Evolutionary conservation across 2,797 vertebrate genomes (phyloP).

Genomic region (Margarornis squamiger): DNA sequence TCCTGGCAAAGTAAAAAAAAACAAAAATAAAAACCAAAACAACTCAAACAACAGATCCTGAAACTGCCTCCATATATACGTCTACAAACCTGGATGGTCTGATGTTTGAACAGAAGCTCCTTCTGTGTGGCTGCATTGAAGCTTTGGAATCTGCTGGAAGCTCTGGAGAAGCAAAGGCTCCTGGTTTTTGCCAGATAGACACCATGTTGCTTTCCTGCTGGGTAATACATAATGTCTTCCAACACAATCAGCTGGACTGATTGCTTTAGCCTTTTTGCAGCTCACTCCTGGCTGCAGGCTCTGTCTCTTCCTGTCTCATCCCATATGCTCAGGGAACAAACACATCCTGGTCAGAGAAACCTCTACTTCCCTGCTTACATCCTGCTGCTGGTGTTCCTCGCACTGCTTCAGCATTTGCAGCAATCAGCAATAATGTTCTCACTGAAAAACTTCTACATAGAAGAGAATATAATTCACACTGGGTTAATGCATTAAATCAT

Average conservation of each 20-base stretch:
- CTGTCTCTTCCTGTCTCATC: neutral
- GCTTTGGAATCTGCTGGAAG: neutral
- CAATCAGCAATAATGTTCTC: neutral
- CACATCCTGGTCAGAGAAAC: fast-evolving
- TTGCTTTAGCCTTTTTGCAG: neutral
- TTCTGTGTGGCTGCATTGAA: neutral
- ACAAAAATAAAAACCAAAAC: too few relatives aligned
- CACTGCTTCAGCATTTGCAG: fast-evolving
- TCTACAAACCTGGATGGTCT: neutral
- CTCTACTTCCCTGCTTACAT: neutral
- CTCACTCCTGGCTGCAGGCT: fast-evolving
- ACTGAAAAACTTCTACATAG: neutral
- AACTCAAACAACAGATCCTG: neutral
- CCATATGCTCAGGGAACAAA: fast-evolving
- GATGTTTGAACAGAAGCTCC: neutral
- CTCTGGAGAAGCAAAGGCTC: too few relatives aligned
- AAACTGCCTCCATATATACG: neutral
- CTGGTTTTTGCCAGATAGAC: neutral
- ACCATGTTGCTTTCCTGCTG: neutral
- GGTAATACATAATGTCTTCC: neutral
- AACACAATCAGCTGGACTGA: neutral
- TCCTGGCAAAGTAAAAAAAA: neutral
- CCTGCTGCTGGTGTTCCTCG: neutral
- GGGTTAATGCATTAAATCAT: neutral
- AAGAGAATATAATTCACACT: neutral